phyloP scores from a whole-genome alignment of 1,140 invertebrate genomes.

The Dendrolimus punctatus region DNA sequence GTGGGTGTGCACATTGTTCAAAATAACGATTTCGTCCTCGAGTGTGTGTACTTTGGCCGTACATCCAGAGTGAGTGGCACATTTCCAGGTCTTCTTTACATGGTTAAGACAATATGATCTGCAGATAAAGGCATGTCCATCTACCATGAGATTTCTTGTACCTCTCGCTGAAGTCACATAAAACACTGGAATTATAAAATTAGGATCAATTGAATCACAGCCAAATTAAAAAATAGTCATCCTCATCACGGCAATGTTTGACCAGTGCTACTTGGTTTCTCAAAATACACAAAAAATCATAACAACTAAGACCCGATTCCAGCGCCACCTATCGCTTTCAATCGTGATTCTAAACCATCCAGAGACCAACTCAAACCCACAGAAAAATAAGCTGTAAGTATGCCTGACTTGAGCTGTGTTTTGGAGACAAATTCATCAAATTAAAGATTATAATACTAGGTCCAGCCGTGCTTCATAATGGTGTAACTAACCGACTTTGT shows the following conservation, averaged over 20 bases:
- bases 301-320: too few species aligned
- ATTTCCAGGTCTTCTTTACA: constrained; percentile 57
- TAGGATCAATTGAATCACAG: constrained; percentile 5
- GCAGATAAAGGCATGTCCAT: constrained; percentile 48
- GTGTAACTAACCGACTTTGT: too few species aligned
- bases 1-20: constrained; percentile 51
- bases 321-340: too few species aligned
- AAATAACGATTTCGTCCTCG: constrained; percentile 37
- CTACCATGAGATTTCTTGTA: constrained; percentile 37
- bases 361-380: too few species aligned
- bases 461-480: too few species aligned
- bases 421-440: too few species aligned
- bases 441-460: too few species aligned
- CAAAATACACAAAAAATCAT: too few species aligned
- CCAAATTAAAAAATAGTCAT: background rate
- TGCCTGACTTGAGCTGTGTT: too few species aligned
- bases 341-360: too few species aligned
- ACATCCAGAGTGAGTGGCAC: constrained; percentile 43
- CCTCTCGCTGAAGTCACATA: constrained; percentile 44
- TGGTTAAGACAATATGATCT: constrained; percentile 47
- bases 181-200: constrained; percentile 38
- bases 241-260: background rate
- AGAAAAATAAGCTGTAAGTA: too few species aligned
- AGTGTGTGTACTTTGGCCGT: constrained; percentile 56
- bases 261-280: too few species aligned